Conservation (phyloP, 64 coral and sea anemone species). For the Astreopora myriophthalma region DNA sequence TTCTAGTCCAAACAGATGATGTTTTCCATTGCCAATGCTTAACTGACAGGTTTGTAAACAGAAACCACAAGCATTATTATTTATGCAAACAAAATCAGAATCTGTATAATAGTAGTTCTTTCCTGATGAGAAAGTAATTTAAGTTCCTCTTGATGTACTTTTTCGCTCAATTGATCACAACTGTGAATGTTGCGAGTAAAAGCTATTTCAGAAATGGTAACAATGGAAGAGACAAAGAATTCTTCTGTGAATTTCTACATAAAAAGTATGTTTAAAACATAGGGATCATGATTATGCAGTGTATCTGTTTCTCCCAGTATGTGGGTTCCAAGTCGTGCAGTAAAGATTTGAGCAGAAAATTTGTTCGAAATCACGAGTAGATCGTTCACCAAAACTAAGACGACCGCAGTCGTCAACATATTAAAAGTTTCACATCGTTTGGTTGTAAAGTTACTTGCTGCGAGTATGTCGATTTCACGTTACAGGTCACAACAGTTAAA, state of each 20-base stretch:
- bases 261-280: too few relatives aligned
- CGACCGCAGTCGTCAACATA: too few relatives aligned
- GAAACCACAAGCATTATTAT: not conserved
- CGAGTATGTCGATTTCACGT: too few relatives aligned
- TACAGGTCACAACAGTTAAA: too few relatives aligned
- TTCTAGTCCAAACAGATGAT: not conserved
- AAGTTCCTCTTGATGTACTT: not conserved
- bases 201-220: not conserved
- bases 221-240: not conserved
- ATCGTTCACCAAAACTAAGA: too few relatives aligned
- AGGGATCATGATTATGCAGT: too few relatives aligned
- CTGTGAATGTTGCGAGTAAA: not conserved
- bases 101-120: not conserved
- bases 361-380: too few relatives aligned
- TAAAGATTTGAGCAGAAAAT: too few relatives aligned
- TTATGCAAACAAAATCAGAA: not conserved
- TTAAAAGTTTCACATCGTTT: too few relatives aligned
- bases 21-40: not conserved
- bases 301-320: too few relatives aligned
- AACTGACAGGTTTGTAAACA: not conserved
- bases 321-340: too few relatives aligned
- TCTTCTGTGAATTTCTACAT: not conserved
- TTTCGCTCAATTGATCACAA: not conserved
- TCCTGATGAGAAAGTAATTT: not conserved
- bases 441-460: too few relatives aligned